Evolutionary conservation across 2,797 vertebrate species (phyloP), one percentile per base, ranked within the genome.

Genomic region (Muscicapa striata): DNA sequence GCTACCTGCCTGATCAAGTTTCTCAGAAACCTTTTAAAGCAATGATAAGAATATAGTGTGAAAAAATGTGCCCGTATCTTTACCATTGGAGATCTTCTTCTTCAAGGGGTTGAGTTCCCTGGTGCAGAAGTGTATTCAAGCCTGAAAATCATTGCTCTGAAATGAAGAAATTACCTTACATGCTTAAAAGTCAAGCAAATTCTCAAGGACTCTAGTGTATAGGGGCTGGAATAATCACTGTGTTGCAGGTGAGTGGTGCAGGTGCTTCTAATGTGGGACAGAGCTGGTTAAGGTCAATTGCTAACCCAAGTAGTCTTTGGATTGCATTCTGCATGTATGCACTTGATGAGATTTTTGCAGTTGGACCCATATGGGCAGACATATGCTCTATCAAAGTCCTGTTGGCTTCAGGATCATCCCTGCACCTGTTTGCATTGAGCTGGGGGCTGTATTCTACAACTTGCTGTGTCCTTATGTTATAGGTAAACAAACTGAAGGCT

Each of bases 361-460:
- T 89, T 74, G 80, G 48, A 64, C 63, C 83, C 95, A 90, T 94
- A 90, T 93, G 87, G 89, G 72, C 77, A 88, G 77, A 55, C 93
- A 92, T 96, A 94, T 94, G 95, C 20, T 94, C n/a, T 34, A 9
- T 51, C 77, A 22, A 24, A 94, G 69, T 84, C 74, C 52, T 55
- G 34, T 84, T 95, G 89, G 74, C 87, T 88, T 94, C 63, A 34
- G 77, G 61, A 36, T 54, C 14, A 0, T 61, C 80, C 57, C 67
- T 66, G 70, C 0, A 3, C 83, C 87, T 93, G 67, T 93, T 70
- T 41, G 38, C 58, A 45, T 78, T 8, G 17, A 67, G 48, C 55
- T 81, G 55, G 41, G 24, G 48, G 55, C 70, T 48, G 40, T 17
- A 55, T 66, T 58, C 73, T 18, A 0, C 61, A 73, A 72, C 83